phyloP scores from a whole-genome alignment of 2,888 invertebrate species.

The Agrotis exclamationis region DNA sequence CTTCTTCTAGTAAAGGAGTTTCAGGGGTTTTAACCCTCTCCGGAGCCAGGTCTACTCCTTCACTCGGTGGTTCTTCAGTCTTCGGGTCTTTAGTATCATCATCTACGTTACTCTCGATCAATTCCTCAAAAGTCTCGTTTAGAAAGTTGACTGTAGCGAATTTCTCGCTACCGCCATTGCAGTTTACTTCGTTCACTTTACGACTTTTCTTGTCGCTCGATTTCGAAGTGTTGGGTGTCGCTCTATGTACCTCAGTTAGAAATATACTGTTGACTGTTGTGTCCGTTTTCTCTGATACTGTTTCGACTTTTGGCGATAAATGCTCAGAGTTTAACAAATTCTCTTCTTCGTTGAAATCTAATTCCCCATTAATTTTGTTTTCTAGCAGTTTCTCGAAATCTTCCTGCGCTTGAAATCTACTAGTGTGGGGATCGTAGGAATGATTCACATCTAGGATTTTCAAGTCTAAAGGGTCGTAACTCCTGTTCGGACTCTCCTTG shows the following conservation, averaged over 20 bases:
- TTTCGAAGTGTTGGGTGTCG: conserved; percentile 58
- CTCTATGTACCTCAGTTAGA: conserved; percentile 45
- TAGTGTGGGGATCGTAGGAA: conserved; percentile 75
- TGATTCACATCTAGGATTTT: conserved; percentile 68
- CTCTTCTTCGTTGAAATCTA: conserved; percentile 51
- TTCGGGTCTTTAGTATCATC: conserved; percentile 78
- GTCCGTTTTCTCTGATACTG: conserved; percentile 33
- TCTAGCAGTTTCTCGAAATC: conserved; percentile 54
- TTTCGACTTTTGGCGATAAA: conserved; percentile 57
- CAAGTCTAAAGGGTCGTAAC: conserved; percentile 72
- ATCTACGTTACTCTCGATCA: conserved; percentile 87
- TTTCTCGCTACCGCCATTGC: conserved; percentile 80
- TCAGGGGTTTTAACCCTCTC: conserved; percentile 54
- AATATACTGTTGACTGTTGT: conserved; percentile 42
- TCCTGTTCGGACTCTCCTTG: conserved; percentile 74
- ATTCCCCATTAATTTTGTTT: conserved; percentile 64
- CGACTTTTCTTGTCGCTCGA: conserved; percentile 35
- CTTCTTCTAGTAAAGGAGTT: conserved; percentile 54
- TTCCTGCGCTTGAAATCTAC: conserved; percentile 43
- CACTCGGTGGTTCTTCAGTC: conserved; percentile 61
- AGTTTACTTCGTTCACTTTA: conserved; percentile 61
- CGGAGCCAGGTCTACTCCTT: conserved; percentile 36
- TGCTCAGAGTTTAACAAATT: conserved; percentile 38
- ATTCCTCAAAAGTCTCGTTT: conserved; percentile 85
- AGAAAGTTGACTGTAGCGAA: conserved; percentile 86